Base-by-base conservation (phyloP, 2,888 invertebrate species). In the Lucinisca nassula region DNA sequence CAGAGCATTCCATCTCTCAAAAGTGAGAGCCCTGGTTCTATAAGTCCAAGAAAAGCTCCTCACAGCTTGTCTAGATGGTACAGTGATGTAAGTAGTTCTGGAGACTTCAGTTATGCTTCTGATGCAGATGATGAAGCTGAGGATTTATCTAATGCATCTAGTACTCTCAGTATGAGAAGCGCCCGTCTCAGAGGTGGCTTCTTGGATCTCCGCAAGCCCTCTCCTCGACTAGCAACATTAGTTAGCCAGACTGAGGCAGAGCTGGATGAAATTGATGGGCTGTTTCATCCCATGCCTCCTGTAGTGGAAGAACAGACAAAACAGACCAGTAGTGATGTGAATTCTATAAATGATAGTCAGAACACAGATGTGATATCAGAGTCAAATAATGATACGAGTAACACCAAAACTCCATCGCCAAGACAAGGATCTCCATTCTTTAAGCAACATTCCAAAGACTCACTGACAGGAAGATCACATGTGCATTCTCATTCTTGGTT, bases 101-200 rank as follows among this genome's bases (percentile, higher is more conserved):
- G 90, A 38, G 88, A 91, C 12, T 81, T 83, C n/a, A 91, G 90
- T 67, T 90, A 92, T 73, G 75, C 77, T 32, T 90, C 92, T 82
- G 93, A 93, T 89, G 93, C 93, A n/a, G 93, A 93, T 87, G 93
- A 93, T 83, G 93, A 93, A 72, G 84, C 81, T 67, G 92, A 90
- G n/a, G 86, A 91, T 32, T 58, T 70, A 3, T 93, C 93, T 0
- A 90, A 88, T 70, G 85, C 91, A 21, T 92, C 93, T 0, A 92
- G 90, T 87, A 82, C 81, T 10, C 84, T 89, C 17, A 91, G 92
- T 27, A 85, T 88, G 35, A 79, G 83, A 32, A 82, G 87, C 77
- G 51, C 82, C 0, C 27, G 51, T 35, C 73, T 75, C 30, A 61
- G 74, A 37, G 85, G 81, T 58, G 86, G 80, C 14, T 85, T 85